Evolutionary conservation across 1,140 invertebrate species (phyloP).

Genomic region (Calliopsis andreniformis): DNA sequence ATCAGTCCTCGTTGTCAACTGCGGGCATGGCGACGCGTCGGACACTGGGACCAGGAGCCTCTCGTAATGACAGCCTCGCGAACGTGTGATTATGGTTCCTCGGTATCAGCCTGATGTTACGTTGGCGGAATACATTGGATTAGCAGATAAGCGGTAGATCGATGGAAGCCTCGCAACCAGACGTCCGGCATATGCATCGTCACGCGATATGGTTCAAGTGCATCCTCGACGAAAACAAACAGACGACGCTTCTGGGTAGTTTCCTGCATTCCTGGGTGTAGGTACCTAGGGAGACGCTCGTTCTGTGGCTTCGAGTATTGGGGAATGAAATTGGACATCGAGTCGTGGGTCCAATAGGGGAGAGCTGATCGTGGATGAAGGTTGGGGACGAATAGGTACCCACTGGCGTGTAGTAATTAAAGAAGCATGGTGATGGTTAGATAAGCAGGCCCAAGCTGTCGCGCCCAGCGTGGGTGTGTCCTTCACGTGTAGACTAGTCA

Average conservation of each 20-base stretch:
- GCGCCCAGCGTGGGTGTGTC: conserved; percentile 49
- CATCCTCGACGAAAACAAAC: conserved; percentile 29
- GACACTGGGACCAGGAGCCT: too few relatives aligned
- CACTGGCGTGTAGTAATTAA: conserved; percentile 13
- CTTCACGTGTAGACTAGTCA: conserved; percentile 38
- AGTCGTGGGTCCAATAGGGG: too few relatives aligned
- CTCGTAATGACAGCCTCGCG: background rate
- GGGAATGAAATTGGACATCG: conserved; percentile 2
- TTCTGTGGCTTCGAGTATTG: background rate
- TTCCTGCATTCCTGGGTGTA: background rate
- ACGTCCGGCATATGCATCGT: background rate
- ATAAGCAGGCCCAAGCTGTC: conserved; percentile 35
- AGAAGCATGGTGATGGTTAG: conserved; percentile 30
- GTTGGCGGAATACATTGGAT: conserved; percentile 9
- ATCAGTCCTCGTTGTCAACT: background rate
- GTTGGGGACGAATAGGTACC: background rate
- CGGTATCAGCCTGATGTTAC: background rate
- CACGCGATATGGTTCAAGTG: conserved; percentile 44
- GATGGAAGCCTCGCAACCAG: conserved; percentile 39
- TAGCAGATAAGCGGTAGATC: conserved; percentile 17
- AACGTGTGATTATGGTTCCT: background rate
- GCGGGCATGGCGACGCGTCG: background rate
- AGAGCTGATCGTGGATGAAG: background rate
- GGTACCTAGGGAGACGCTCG: too few relatives aligned
- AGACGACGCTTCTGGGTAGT: too few relatives aligned